These are phyloP conservation scores for Porites lobata DNA, from an alignment of 92 coral and sea anemone genomes.

Conservation along the genomic window DNA sequence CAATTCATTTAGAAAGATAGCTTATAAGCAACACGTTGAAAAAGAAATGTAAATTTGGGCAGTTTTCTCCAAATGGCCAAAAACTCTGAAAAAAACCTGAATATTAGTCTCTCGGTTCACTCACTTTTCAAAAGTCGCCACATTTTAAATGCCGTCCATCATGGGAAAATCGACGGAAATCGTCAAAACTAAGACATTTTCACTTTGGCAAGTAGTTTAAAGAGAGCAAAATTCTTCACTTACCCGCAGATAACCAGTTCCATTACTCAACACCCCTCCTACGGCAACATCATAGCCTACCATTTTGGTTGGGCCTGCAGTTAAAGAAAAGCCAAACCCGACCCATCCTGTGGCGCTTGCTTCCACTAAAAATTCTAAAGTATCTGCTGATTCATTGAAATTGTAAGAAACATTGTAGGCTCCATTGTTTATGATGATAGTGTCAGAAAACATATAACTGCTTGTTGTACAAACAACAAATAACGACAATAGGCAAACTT, in stretches of 20 bases:
- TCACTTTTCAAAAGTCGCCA: too few species aligned
- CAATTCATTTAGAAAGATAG: too few species aligned
- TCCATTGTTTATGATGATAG: background rate
- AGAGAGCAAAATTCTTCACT: background rate
- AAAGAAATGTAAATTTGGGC: too few species aligned
- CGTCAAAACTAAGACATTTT: too few species aligned
- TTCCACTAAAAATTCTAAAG: conserved; percentile 5
- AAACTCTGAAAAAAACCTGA: too few species aligned
- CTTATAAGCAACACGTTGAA: too few species aligned
- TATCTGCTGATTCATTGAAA: background rate
- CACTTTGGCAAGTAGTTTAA: too few species aligned
- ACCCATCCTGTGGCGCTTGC: conserved; percentile 1
- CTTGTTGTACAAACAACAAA: background rate
- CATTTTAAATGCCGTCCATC: too few species aligned
- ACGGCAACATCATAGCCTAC: conserved; percentile 11
- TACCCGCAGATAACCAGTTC: background rate
- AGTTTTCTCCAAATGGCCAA: too few species aligned
- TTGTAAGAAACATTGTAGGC: background rate
- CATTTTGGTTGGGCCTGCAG: background rate
- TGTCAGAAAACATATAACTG: background rate
- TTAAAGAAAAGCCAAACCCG: background rate
- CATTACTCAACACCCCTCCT: background rate
- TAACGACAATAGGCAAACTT: too few species aligned
- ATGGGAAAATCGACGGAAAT: too few species aligned
- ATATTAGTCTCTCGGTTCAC: too few species aligned